phyloP scores from a whole-genome alignment of 2,888 invertebrate species.

The Eurytoma californica region DNA sequence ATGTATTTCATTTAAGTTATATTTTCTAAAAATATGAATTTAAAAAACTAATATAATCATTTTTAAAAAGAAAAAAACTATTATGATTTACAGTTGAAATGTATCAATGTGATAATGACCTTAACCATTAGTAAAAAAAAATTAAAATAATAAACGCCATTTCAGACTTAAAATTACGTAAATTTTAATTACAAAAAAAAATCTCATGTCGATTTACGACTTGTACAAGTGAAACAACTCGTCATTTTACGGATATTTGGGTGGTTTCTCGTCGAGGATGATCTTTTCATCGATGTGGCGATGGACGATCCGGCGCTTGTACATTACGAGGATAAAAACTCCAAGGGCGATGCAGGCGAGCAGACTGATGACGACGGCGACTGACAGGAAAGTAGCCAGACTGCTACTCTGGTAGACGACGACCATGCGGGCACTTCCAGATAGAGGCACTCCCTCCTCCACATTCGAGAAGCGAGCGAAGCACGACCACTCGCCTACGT shows the following conservation, averaged over 20 bases:
- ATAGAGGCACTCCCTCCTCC: conserved; percentile 6
- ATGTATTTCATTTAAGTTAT: too few species aligned
- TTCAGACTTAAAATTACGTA: too few species aligned
- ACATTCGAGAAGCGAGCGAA: conserved; percentile 33
- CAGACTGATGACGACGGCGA: conserved; percentile 24
- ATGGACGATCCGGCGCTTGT: conserved; percentile 29
- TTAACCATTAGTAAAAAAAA: too few species aligned
- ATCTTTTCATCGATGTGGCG: conserved; percentile 23
- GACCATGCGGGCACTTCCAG: background rate
- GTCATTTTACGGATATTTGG: conserved; percentile 17
- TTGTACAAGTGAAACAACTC: too few species aligned
- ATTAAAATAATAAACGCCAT: too few species aligned
- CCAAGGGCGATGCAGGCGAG: conserved; percentile 33
- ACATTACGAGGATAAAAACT: conserved; percentile 37
- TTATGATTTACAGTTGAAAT: too few species aligned
- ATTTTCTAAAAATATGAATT: too few species aligned
- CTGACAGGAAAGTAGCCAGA: conserved; percentile 9
- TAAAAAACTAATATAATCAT: too few species aligned
- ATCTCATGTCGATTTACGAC: too few species aligned
- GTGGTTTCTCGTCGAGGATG: conserved; percentile 15
- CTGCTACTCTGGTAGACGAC: background rate
- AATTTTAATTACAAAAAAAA: too few species aligned
- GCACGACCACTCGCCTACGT: conserved; percentile 53
- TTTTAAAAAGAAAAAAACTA: too few species aligned
- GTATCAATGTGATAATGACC: too few species aligned